Evolutionary conservation across 2,113 vertebrate species (phyloP).

Genomic region (Mus pahari): DNA sequence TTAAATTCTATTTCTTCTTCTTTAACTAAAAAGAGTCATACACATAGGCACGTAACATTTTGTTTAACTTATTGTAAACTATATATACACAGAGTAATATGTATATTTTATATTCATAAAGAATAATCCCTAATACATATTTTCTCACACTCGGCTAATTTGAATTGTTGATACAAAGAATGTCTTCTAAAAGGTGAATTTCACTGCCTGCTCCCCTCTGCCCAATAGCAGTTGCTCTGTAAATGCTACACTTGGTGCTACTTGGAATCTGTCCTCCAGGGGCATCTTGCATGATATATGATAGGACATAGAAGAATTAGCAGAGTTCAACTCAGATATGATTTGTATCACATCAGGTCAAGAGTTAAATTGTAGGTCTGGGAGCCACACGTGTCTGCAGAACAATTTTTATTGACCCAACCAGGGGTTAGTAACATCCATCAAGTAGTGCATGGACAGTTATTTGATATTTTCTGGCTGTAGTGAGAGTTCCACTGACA

Average conservation of each 20-base stretch:
- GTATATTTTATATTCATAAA: not conserved
- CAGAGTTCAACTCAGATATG: slow-evolving; percentile 24
- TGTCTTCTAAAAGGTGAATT: not conserved
- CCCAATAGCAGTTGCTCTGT: not conserved
- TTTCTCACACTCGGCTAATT: not conserved
- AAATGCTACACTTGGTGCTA: not conserved
- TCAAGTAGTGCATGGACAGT: slow-evolving; percentile 45
- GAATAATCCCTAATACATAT: not conserved
- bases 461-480: slow-evolving; percentile 52
- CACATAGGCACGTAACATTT: not conserved
- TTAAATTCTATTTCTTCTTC: not conserved
- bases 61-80: not conserved
- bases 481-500: slow-evolving; percentile 46
- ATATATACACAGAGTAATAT: not conserved
- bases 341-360: slow-evolving; percentile 42
- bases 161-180: not conserved
- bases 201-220: not conserved
- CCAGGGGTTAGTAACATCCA: slow-evolving; percentile 64
- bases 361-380: slow-evolving; percentile 53
- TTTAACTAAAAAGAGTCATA: not conserved
- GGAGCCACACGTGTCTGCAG: slow-evolving; percentile 53
- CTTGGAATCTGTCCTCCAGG: not conserved
- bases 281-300: not conserved
- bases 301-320: slow-evolving; percentile 52
- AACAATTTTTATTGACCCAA: slow-evolving; percentile 70